Conservation (phyloP, 2,888 invertebrate genomes). For the Cheilosia vernalis region DNA sequence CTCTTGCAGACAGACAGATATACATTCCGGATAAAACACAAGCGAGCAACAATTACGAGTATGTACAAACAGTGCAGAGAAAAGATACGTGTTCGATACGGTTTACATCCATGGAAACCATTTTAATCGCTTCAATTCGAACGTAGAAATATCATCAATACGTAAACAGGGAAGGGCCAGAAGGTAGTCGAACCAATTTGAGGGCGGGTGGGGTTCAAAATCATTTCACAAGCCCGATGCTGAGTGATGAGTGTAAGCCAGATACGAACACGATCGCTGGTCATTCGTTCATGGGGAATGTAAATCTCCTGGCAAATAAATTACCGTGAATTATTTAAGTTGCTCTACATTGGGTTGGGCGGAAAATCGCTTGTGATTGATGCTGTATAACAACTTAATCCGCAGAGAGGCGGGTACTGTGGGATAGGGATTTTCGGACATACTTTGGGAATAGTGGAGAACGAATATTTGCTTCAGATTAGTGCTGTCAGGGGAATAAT, state of each 20-base stretch:
- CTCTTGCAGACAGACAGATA: background rate
- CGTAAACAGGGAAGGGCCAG: background rate
- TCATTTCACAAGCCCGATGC: conserved; percentile 3
- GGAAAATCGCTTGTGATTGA: conserved; percentile 30
- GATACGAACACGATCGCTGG: background rate
- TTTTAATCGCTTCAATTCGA: background rate
- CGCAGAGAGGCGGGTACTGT: background rate
- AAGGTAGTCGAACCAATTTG: conserved; percentile 18
- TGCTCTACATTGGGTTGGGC: background rate
- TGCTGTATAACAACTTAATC: conserved; percentile 5
- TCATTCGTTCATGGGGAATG: conserved; percentile 20
- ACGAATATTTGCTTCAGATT: too few relatives aligned
- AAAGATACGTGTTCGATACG: background rate
- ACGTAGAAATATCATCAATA: background rate
- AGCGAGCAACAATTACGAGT: conserved; percentile 23
- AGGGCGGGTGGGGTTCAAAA: too few relatives aligned
- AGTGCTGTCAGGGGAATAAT: too few relatives aligned
- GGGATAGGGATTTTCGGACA: too few relatives aligned
- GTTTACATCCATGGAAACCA: background rate
- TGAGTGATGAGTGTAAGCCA: conserved; percentile 39
- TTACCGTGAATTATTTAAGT: conserved; percentile 29
- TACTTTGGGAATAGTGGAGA: too few relatives aligned
- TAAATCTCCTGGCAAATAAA: conserved; percentile 36
- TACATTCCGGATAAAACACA: background rate
- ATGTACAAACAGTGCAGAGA: background rate